Conservation (phyloP, 2,113 vertebrate genomes). For the Thermophis baileyi region DNA sequence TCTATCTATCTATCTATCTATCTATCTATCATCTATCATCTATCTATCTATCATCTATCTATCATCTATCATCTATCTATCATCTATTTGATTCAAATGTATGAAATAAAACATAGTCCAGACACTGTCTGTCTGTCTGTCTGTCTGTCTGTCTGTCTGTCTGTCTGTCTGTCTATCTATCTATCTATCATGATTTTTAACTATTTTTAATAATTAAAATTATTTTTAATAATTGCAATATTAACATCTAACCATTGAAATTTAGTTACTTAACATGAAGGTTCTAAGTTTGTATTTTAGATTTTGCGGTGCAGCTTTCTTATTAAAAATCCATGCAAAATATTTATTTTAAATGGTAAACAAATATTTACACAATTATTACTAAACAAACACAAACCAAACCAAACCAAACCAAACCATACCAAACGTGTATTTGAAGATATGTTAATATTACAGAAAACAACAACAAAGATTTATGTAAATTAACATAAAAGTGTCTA, state of each 20-base stretch:
- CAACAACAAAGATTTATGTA: neutral
- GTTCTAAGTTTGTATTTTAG: neutral
- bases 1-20: too few relatives aligned
- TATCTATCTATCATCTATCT: too few relatives aligned
- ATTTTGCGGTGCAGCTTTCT: neutral
- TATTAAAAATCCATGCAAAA: neutral
- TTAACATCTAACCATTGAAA: neutral
- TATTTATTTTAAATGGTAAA: neutral
- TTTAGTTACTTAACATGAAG: neutral
- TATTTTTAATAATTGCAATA: neutral
- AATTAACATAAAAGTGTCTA: neutral
- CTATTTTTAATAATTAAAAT: too few relatives aligned
- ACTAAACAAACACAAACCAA: neutral
- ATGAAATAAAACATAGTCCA: neutral
- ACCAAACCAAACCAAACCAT: neutral
- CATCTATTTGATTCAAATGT: too few relatives aligned
- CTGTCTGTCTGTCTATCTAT: too few relatives aligned
- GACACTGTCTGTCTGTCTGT: too few relatives aligned
- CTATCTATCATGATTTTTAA: neutral
- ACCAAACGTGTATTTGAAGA: neutral
- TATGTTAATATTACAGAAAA: neutral
- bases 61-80: too few relatives aligned
- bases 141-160: too few relatives aligned
- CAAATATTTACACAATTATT: neutral
- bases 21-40: too few relatives aligned